Base-by-base conservation (phyloP, 2,888 invertebrate genomes). In the Plagodis pulveraria region DNA sequence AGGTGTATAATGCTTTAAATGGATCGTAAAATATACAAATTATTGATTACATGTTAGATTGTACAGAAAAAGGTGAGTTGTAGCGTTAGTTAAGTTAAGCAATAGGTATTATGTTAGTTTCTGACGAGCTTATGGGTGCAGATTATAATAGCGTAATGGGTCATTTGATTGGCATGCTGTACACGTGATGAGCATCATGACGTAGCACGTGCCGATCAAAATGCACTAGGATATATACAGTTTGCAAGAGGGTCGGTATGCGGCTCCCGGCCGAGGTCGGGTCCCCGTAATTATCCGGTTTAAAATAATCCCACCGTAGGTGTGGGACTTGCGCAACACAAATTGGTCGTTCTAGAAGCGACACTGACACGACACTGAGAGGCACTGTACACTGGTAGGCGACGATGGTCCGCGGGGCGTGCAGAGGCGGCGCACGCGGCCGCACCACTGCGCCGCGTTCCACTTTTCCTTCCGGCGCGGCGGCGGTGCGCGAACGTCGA, bases 381-480 rank as follows among this genome's bases (percentile, higher is more conserved):
- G 80, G 78, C 90, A 89, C 90, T 89, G 82, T 86, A 91, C 90
- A 84, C 22, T 22, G 22, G 22, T 2, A 1, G 22, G 22, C 22
- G 22, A 22, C 40, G 5, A 40, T 83, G 80, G 76, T 75, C 71
- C 83, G 83, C 85, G 84, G 79, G 77, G 87, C 91, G 91, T 91
- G 91, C 77, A 86, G 82, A 84, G 81, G 73, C 86, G 89, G 84
- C 88, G 91, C 90, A 87, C 85, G 90, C 90, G 87, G 84, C 83
- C 84, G 81, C 78, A 79, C 86, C 91, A 91, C 90, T 91, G 91
- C 89, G 88, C 74, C 83, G 84, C 89, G 91, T 90, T 92, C 92
- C 89, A 92, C 91, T 92, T 91, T 91, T 91, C 90, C 91, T 91
- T 91, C 91, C 92, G 91, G 87, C 91, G 40, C 92, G 89, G 87